Conservation (phyloP, 2,113 vertebrate genomes). For the Setophaga kirtlandii region DNA sequence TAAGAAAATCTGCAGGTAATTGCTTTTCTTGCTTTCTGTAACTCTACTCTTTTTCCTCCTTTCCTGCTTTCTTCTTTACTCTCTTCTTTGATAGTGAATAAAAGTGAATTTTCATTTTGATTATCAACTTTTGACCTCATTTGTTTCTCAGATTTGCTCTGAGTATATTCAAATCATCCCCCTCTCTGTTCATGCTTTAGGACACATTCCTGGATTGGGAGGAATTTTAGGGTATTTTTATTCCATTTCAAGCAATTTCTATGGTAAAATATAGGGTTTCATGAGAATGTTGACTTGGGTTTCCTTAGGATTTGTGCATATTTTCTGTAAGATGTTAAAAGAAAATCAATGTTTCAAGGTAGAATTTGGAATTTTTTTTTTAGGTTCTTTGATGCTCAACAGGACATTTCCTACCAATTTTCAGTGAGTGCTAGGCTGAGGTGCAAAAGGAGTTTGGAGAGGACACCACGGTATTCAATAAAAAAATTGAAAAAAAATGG, state of each 20-base stretch:
- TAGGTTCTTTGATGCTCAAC: neutral
- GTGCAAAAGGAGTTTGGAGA: neutral
- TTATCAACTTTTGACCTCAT: neutral
- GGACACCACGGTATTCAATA: neutral
- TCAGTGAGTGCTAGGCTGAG: rapidly evolving
- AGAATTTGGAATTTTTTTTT: neutral
- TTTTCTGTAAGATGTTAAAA: neutral
- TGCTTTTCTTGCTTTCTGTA: neutral
- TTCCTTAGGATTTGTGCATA: neutral
- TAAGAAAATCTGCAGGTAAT: too few species aligned
- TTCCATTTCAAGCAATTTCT: neutral
- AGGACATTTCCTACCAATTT: neutral
- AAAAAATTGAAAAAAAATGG: neutral
- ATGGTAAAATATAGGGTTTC: neutral
- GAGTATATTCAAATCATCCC: neutral
- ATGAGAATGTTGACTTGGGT: neutral
- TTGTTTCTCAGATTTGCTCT: neutral
- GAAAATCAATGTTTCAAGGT: rapidly evolving
- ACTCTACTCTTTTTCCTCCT: neutral
- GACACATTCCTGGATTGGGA: neutral
- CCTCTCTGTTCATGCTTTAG: neutral
- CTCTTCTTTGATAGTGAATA: too few species aligned
- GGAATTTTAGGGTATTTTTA: neutral
- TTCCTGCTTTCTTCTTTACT: neutral
- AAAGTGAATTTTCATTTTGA: neutral